Conservation (phyloP, 2,888 invertebrate species). For the Tenthredo distinguenda region DNA sequence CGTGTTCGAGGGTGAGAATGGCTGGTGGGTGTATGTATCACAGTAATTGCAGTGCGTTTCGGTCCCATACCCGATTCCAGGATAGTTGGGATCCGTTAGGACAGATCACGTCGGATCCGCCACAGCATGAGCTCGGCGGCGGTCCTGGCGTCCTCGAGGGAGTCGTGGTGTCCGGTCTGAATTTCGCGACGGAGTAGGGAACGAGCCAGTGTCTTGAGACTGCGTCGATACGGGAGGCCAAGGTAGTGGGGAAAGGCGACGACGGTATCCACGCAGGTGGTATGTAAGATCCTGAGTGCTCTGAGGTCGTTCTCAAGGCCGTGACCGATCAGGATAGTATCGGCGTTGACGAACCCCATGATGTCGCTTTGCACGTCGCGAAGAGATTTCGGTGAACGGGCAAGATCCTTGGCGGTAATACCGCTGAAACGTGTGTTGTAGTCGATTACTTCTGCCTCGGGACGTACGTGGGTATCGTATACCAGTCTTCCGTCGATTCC, state of each 20-base stretch:
- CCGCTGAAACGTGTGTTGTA: conserved; percentile 98
- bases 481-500: conserved; percentile 86
- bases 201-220: conserved; percentile 88
- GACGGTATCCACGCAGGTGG: conserved; percentile 93
- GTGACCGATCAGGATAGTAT: conserved; percentile 97
- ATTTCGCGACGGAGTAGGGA: conserved; percentile 89
- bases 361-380: conserved; percentile 92
- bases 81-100: conserved; percentile 56
- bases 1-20: conserved; percentile 17
- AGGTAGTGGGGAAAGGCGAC: conserved; percentile 91
- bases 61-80: conserved; percentile 54
- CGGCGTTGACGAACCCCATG: conserved; percentile 87
- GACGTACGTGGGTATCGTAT: conserved; percentile 92
- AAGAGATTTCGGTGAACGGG: conserved; percentile 83
- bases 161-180: conserved; percentile 91
- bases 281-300: conserved; percentile 91
- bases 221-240: conserved; percentile 91
- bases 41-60: conserved; percentile 49
- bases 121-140: conserved; percentile 94
- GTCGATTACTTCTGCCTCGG: conserved; percentile 91
- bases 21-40: conserved; percentile 47
- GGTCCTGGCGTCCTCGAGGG: conserved; percentile 94
- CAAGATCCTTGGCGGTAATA: conserved; percentile 85
- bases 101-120: conserved; percentile 80
- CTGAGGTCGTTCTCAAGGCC: conserved; percentile 96